Base-by-base conservation (phyloP, 2,113 vertebrate species). In the Procavia capensis region DNA sequence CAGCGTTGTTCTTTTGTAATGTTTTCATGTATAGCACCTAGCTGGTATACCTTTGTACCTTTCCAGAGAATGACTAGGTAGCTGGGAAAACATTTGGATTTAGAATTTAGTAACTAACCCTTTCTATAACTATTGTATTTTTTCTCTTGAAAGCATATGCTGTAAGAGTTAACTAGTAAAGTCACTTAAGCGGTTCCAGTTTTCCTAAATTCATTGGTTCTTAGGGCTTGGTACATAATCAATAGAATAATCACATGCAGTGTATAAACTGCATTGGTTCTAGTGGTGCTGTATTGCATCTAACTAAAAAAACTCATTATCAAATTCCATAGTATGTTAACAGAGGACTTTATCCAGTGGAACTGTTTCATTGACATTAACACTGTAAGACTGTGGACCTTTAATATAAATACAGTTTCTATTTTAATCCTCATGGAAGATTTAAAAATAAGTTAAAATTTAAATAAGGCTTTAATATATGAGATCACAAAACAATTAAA, bases 361-460 rank as follows among this genome's bases (percentile, higher is more conserved):
- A 88, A 63, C 39, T 75, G 41, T 90, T 92, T 91, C 75, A 91
- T 25, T 94, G 82, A 17, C 34, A 63, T 91, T 90, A 75, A 93
- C 25, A n/a, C 19, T 90, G n/a, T 87, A 72, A 91, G 76, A 89
- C 50, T 89, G 31, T 7, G 29, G 36, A 36, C 64, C 27, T 63
- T 93, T 95, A 70, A 83, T 90, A 81, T 50, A 24, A 92, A 79
- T 90, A 86, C 9, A 79, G 76, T 93, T 85, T 79, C 61, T 10
- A 93, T 93, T 94, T 95, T 95, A 95, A 94, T 80, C 34, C 24
- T 93, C 88, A 79, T 93, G 68, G 59, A 90, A 93, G 47, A 64
- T 82, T 95, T 74, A 72, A 90, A 96, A 97, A 87, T 91, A 93
- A 87, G 63, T 29, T 66, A 43, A 85, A 92, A 70, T 59, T 84